Base-by-base conservation (phyloP, 30 jellyfish, hydroid and myxozoan species). In the Aurelia sp. region DNA sequence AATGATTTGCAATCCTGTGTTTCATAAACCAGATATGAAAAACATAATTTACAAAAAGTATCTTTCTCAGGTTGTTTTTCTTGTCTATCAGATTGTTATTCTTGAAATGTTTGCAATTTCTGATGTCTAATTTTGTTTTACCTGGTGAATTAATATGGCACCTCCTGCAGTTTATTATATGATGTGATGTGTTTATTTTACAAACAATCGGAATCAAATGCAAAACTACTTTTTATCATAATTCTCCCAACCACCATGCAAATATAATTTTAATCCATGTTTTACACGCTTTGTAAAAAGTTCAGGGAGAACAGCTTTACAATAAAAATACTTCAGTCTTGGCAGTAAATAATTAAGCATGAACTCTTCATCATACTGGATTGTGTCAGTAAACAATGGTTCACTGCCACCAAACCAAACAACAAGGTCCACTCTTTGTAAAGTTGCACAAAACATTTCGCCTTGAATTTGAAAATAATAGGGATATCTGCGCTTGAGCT, bases 381-480 rank as follows among this genome's bases (percentile, higher is more conserved):
- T 63, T 53, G 57, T 80, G 50, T 66, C 73, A 16, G 5, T 63
- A 24, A 63, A 80, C 72, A 80, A 80, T 24, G 91, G 91, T 41
- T 80, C 82, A 20, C 35, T 67, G 47, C 51, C 91, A 80, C 84
- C 84, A 80, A 80, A 63, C 73, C 91, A 63, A 60, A 74, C 71
- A 17, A 74, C 91, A 80, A 80, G 35, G 35, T 80, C 82, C 52
- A 53, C 52, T 64, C 68, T 64, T 30, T 1, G n/a, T 41, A 80
- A 65, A 19, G 24, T 84, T 62, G 84, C 82, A 61, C 82, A 80
- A 40, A 1, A 80, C 84, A 80, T 80, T 80, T 80, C 73, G 35
- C 84, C 57, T 48, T 63, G 91, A 47, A 80, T 72, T 80, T 80
- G 91, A 66, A 3, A 80, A 53, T 11, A 5, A 53, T 80, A 30